Base-by-base conservation (phyloP, 1,140 invertebrate genomes). In the Micrasema longulum region DNA sequence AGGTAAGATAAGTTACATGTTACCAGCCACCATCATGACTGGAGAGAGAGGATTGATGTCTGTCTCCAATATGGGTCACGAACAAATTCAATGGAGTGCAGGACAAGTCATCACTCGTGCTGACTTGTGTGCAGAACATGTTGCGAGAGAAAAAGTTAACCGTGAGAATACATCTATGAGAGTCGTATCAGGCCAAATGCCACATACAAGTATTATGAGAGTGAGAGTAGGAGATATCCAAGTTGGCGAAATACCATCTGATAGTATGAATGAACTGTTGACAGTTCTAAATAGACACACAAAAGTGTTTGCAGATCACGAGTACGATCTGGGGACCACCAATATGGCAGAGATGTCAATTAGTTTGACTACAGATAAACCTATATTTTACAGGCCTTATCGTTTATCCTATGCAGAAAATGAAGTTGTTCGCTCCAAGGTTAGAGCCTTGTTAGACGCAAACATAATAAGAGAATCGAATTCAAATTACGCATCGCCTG, bases 401-500 rank as follows among this genome's bases (percentile, higher is more conserved):
- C n/a, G 43, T n/a, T 14, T 47, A 14, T 47, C 43, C 7, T 31
- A 4, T 31, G 26, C 26, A 31, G 26, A 31, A 31, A 31, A 31
- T 31, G 26, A 31, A 31, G 26, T 31, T 31, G 26, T 31, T 31
- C 26, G 26, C 26, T 4, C 26, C 26, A 31, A 31, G 7, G 26
- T 31, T 4, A 31, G 7, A 31, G 26, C 26, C 3, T 7, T 31
- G 7, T 7, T 31, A 31, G 26, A 31, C 7, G 26, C 26, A 31
- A 62, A 64, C 20, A 74, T 77, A 12, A 75, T 77, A 45, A 48
- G 74, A 23, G 73, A 75, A 23, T 77, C 76, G 50, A 67, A 71
- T 16, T 80, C 78, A 1, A 74, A 77, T 36, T 78, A 78, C 53
- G 76, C 76, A 1, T 79, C 77, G n/a, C 76, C 76, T 0, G 72